A percentile compares a stretch with the other conserved stretches of the same genome.
Evolutionary conservation across 2,797 vertebrate species (phyloP).

Genomic region (Scolopax rusticola): DNA sequence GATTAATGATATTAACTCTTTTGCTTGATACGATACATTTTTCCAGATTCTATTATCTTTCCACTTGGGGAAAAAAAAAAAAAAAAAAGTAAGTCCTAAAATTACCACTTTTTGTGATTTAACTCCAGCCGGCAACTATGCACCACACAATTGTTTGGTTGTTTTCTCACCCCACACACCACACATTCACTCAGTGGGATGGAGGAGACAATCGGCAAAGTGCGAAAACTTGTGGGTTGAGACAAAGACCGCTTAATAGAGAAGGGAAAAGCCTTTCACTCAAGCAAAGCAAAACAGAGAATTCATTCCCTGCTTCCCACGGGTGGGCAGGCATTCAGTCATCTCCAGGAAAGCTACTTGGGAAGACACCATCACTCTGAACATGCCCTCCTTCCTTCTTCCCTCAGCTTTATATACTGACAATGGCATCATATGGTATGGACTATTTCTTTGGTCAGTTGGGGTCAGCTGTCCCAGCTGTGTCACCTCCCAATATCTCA

Average conservation of each 20-base stretch:
- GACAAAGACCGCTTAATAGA: neutral
- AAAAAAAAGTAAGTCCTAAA: neutral
- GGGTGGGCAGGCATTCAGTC: neutral
- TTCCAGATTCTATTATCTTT: neutral
- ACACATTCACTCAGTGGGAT: neutral
- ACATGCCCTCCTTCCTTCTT: neutral
- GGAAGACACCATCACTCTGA: accelerated
- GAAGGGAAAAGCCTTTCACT: accelerated
- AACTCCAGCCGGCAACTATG: neutral
- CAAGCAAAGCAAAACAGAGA: neutral
- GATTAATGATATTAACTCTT: constrained; percentile 7
- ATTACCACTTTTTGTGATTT: neutral
- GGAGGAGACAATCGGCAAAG: neutral
- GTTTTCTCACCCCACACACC: neutral
- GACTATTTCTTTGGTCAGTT: neutral
- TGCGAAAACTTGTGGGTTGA: neutral
- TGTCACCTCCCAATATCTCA: neutral
- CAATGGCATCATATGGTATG: neutral
- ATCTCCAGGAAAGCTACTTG: neutral
- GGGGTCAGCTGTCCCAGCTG: neutral
- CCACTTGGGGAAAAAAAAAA: neutral
- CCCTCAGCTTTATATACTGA: too few species aligned
- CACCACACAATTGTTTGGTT: neutral
- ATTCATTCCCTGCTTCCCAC: neutral
- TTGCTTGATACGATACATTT: neutral